phyloP scores from a whole-genome alignment of 2,888 invertebrate species.

The Acanthoscelides obtectus region DNA sequence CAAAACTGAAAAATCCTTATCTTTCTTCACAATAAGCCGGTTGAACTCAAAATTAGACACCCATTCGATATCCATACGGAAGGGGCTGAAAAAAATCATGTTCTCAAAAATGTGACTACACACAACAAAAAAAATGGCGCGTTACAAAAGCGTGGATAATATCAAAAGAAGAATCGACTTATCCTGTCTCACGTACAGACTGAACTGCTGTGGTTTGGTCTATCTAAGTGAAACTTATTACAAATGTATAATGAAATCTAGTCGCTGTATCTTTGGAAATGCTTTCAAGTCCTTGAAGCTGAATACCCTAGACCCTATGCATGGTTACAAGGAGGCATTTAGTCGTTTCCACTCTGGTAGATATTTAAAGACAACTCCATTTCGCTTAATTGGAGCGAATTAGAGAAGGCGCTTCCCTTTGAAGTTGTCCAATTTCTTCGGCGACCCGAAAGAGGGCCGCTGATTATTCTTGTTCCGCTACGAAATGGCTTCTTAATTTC shows the following conservation, averaged over 20 bases:
- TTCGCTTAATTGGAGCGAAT: constrained; percentile 29
- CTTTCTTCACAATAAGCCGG: too few species aligned
- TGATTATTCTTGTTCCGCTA: constrained; percentile 42
- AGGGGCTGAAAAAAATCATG: too few species aligned
- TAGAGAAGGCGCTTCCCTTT: constrained; percentile 39
- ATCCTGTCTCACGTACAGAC: too few species aligned
- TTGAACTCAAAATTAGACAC: too few species aligned
- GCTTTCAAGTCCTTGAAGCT: neutral
- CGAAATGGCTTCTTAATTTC: constrained; percentile 45
- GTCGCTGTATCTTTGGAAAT: neutral
- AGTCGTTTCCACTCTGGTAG: neutral
- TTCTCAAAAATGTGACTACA: too few species aligned
- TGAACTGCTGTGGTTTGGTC: too few species aligned
- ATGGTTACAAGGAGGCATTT: neutral
- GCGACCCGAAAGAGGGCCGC: constrained; percentile 20
- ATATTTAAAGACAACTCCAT: neutral
- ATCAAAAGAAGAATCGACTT: too few species aligned
- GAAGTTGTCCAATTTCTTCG: constrained; percentile 35
- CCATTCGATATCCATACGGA: too few species aligned
- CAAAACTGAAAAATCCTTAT: too few species aligned
- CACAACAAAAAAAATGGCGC: too few species aligned
- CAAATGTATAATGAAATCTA: neutral
- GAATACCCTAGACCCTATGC: neutral
- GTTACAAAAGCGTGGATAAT: too few species aligned
- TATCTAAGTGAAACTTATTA: too few species aligned